Conservation (phyloP, 2,113 vertebrate species). For the Antigone vipio region DNA sequence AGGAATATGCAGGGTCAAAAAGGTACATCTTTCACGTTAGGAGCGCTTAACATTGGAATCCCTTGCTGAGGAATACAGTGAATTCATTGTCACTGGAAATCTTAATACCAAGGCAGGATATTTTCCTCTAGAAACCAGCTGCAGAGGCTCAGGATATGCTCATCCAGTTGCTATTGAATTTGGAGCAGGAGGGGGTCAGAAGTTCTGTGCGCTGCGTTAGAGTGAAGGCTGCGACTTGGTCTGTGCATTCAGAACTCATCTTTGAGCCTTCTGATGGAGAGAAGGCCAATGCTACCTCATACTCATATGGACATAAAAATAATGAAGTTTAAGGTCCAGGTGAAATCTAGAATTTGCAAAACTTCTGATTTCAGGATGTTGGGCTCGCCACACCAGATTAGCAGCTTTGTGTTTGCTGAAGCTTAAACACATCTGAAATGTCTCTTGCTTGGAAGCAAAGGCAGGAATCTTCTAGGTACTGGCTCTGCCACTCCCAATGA, state of each 20-base stretch:
- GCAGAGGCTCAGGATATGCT: not conserved
- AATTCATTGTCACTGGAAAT: not conserved
- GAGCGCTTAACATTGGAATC: not conserved
- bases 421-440: not conserved
- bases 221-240: not conserved
- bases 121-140: not conserved
- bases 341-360: not conserved
- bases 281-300: not conserved
- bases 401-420: not conserved
- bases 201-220: not conserved
- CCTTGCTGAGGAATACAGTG: not conserved
- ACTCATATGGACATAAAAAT: not conserved
- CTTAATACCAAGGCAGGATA: not conserved
- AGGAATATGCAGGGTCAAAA: not conserved
- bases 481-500: fast-evolving
- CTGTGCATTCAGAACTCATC: not conserved
- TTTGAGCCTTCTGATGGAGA: not conserved
- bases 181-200: not conserved
- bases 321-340: not conserved
- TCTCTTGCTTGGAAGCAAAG: not conserved
- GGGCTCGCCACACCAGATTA: not conserved
- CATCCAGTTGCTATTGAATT: not conserved
- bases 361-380: not conserved
- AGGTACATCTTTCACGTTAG: not conserved
- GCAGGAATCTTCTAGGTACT: not conserved